phyloP scores from a whole-genome alignment of 2,113 vertebrate genomes.

The Romanogobio albipinnatus region DNA sequence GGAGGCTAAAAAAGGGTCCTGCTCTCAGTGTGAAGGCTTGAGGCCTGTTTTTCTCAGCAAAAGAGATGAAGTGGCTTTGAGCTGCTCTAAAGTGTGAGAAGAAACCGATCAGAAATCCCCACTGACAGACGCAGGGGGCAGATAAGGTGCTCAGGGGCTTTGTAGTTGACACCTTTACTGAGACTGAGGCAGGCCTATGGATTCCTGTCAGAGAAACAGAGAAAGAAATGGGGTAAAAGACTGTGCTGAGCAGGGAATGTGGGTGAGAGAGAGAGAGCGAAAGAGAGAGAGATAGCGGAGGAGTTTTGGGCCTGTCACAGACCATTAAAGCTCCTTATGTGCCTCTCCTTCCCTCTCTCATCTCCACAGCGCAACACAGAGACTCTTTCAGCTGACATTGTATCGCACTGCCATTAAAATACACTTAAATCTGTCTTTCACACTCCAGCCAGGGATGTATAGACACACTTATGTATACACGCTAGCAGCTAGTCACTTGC shows the following conservation, averaged over 20 bases:
- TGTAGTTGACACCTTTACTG: slow-evolving; percentile 41
- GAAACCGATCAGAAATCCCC: slow-evolving; percentile 38
- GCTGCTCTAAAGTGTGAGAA: slow-evolving; percentile 23
- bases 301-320: slow-evolving; percentile 46
- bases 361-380: slow-evolving; percentile 45
- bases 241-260: not conserved
- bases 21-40: not conserved
- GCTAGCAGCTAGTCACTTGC: not conserved
- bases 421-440: slow-evolving; percentile 44
- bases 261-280: not conserved
- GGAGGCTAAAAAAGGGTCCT: not conserved
- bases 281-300: slow-evolving; percentile 2
- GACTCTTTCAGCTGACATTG: slow-evolving; percentile 41
- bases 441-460: slow-evolving; percentile 1
- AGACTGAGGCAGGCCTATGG: not conserved
- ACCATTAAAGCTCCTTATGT: slow-evolving; percentile 57
- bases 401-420: slow-evolving; percentile 44
- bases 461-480: not conserved
- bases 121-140: slow-evolving; percentile 30
- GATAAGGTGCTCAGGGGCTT: slow-evolving; percentile 49
- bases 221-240: not conserved
- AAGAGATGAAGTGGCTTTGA: slow-evolving; percentile 37
- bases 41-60: not conserved
- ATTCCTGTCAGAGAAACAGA: slow-evolving; percentile 39
- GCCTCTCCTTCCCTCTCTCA: slow-evolving; percentile 42